phyloP scores from a whole-genome alignment of 2,797 vertebrate genomes.

The Danio tinwini region DNA sequence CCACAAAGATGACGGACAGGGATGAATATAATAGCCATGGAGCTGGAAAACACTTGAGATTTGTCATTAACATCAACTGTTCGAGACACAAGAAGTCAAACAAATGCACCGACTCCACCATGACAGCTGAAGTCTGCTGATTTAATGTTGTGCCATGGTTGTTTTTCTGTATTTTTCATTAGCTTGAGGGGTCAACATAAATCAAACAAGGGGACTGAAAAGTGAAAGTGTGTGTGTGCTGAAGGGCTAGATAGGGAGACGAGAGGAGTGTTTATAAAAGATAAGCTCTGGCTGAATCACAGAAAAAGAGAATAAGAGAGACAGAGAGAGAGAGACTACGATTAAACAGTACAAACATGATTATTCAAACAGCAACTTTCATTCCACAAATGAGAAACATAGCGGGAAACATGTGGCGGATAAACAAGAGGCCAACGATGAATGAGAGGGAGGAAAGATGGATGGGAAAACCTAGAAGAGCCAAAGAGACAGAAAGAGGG shows the following conservation, averaged over 20 bases:
- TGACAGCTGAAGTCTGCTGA: conserved; percentile 32
- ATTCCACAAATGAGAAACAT: conserved; percentile 71
- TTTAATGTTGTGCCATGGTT: conserved; percentile 44
- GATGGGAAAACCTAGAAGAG: conserved; percentile 61
- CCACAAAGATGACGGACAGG: conserved; percentile 30
- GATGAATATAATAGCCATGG: conserved; percentile 41
- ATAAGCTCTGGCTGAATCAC: conserved; percentile 81
- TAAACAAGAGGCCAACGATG: conserved; percentile 47
- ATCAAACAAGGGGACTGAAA: conserved; percentile 44
- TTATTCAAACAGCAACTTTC: conserved; percentile 82
- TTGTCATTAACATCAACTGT: conserved; percentile 32
- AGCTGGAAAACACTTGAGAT: conserved; percentile 34
- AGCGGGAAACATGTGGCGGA: conserved; percentile 54
- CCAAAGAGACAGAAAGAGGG: not conserved
- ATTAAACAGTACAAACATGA: conserved; percentile 84
- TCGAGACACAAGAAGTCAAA: conserved; percentile 27
- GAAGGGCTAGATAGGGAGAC: conserved; percentile 54
- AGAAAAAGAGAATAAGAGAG: conserved; percentile 65
- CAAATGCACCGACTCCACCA: conserved; percentile 2
- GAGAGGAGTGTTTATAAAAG: conserved; percentile 74
- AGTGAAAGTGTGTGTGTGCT: not conserved
- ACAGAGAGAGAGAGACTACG: conserved; percentile 71
- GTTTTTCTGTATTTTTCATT: conserved; percentile 60
- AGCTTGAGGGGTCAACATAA: conserved; percentile 60
- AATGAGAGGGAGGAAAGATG: conserved; percentile 66